Base-by-base conservation (phyloP, 2,888 invertebrate species). In the Chironomus riparius region DNA sequence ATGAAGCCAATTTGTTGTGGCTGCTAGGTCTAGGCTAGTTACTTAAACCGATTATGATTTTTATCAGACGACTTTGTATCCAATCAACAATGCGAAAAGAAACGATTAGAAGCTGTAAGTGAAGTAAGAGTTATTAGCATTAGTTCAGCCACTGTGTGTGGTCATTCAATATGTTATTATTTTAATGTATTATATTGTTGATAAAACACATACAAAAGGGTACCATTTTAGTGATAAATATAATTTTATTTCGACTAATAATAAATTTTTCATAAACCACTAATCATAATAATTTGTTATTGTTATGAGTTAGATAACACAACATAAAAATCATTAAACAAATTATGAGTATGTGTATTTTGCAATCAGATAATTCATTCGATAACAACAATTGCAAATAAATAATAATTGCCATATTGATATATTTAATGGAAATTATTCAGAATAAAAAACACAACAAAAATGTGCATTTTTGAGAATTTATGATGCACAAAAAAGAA, bases 1-100 rank as follows among this genome's bases (percentile, higher is more conserved):
- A 47, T 68, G 38, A 47, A 47, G 68, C 28, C 61, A 61, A 38
- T 7, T 38, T 38, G 47, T 56, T 71, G 71, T 71, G 71, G 71
- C 56, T 50, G 48, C 47, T 47, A 56, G 56, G 56, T 15, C 18
- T 56, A 56, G 15, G n/a, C 56, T 15, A 56, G 56, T 56, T 56
- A 50, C n/a, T 50, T 62, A 21, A 18, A 12, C 21, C 15, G 62
- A 62, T 62, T 65, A 65, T 65, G 65, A 65, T 21, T 65, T 65
- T 65, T 65, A 65, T 21, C 21, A 38, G 38, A 38, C 38, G 38
- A 38, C 5, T 28, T 38, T 7, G 38, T 38, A 10, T 38, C 38
- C 38, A 65, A 65, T 65, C 24, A 21, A 7, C 22, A 65, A 65
- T 13, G 10, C 21, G 12, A 62, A 24, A 24, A n/a, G 24, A 13